Evolutionary conservation across 2,113 vertebrate species (phyloP), one percentile per base, ranked within the genome.

Genomic region (Chionis minor): DNA sequence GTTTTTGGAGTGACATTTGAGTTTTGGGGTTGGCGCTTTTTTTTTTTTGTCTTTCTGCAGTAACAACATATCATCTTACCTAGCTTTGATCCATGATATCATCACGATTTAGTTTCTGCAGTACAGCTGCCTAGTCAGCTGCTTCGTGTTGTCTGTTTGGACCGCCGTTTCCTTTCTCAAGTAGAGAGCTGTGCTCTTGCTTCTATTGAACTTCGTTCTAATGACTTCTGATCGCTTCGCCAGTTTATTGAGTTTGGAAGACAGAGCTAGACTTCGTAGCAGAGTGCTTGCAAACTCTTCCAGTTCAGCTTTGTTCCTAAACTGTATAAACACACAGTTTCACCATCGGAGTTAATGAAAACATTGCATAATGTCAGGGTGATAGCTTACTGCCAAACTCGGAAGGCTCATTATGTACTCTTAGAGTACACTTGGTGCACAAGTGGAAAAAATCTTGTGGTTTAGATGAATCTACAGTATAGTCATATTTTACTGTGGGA

Each of bases 361-460:
- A 97, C 96, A 96, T 97, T 97, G 96, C 96, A 87, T 93, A 97
- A 97, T 77, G 81, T 90, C 92, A 92, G 91, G 49, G 74, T 90
- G 87, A 96, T 90, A 94, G 90, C 71, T 86, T 58, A 35, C 90
- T 96, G 94, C 96, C 96, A 96, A 90, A 44, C 92, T 88, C 9
- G 0, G 74, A 51, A 42, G 58, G 85, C 71, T 96, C 66, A 81
- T 95, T 94, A 14, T 86, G 93, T 95, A 45, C 93, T 94, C 87
- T 72, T 47, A 20, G 87, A 96, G 73, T 87, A 70, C 78, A 33
- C 89, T 97, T 75, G 61, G 93, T 96, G 61, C 61, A 93, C 92
- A 93, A 95, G 81, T 97, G 96, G 96, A 94, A 96, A 95, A 94
- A 91, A 81, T 82, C 85, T 79, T 93, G 93, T 94, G 90, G 96